Conservation (phyloP, 2,797 vertebrate genomes). For the Pseudomugil gertrudae region DNA sequence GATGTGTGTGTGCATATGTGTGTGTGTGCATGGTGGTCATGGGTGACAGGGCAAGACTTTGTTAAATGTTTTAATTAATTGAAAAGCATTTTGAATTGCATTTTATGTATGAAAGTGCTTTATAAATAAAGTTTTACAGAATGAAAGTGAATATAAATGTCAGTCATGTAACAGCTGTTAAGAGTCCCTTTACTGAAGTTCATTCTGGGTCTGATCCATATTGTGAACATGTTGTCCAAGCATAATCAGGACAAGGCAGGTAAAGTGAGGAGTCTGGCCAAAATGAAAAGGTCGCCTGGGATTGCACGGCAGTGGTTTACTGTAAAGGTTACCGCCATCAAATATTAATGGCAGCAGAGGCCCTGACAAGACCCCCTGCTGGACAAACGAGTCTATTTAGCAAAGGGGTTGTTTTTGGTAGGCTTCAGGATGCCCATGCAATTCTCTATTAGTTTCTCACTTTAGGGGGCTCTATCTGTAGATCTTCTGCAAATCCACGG, state of each 20-base stretch:
- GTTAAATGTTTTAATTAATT: too few species aligned
- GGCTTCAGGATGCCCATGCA: neutral
- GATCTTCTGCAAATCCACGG: slow-evolving; percentile 4
- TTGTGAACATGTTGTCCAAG: slow-evolving; percentile 20
- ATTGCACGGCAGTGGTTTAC: slow-evolving; percentile 60
- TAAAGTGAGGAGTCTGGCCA: slow-evolving; percentile 52
- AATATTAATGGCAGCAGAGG: slow-evolving; percentile 73
- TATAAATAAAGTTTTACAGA: neutral
- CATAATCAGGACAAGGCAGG: slow-evolving; percentile 32
- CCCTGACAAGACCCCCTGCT: slow-evolving; percentile 59
- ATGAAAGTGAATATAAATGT: neutral
- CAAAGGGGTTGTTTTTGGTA: slow-evolving; percentile 34
- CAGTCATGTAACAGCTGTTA: neutral
- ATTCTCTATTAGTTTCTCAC: slow-evolving; percentile 3
- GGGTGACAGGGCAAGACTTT: too few species aligned
- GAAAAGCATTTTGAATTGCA: too few species aligned
- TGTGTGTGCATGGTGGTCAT: too few species aligned
- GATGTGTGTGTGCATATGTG: too few species aligned
- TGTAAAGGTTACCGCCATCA: slow-evolving; percentile 80
- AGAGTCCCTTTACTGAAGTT: neutral
- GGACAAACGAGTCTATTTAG: slow-evolving; percentile 61
- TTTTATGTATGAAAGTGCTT: too few species aligned
- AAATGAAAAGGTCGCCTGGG: slow-evolving; percentile 74
- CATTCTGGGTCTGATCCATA: neutral
- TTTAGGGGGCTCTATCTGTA: neutral